Evolutionary conservation across 2,888 invertebrate genomes (phyloP).

Genomic region (Napeogenes inachia): DNA sequence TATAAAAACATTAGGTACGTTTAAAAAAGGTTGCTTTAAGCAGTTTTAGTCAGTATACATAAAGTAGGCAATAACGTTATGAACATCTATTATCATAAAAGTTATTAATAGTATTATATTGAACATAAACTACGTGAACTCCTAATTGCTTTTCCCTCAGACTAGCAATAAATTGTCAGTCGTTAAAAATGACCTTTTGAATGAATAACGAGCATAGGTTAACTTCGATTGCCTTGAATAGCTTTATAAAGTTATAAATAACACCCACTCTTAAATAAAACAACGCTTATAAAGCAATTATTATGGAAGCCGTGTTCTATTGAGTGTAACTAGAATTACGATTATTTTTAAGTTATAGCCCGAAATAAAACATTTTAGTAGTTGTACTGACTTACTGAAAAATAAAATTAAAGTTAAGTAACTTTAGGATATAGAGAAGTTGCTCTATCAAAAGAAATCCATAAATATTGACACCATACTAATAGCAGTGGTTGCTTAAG

Average conservation of each 20-base stretch:
- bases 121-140: neutral
- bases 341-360: slow-evolving; percentile 5
- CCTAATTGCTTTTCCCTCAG: neutral
- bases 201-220: slow-evolving; percentile 3
- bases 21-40: too few relatives aligned
- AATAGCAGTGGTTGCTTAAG: too few relatives aligned
- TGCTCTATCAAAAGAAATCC: too few relatives aligned
- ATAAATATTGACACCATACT: too few relatives aligned
- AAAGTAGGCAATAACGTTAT: too few relatives aligned
- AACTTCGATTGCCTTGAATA: slow-evolving; percentile 31
- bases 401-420: neutral
- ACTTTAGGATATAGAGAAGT: too few relatives aligned
- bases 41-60: too few relatives aligned
- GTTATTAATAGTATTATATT: neutral
- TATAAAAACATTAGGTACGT: too few relatives aligned
- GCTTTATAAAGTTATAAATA: slow-evolving; percentile 40
- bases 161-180: neutral
- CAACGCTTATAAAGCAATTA: slow-evolving; percentile 50
- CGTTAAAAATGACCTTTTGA: slow-evolving; percentile 1
- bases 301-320: slow-evolving; percentile 29
- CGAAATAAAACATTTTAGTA: neutral
- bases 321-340: slow-evolving; percentile 23
- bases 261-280: slow-evolving; percentile 64
- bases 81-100: too few relatives aligned
- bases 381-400: too few relatives aligned